Evolutionary conservation across 2,888 invertebrate genomes (phyloP).

Genomic region (Drosophila robusta): DNA sequence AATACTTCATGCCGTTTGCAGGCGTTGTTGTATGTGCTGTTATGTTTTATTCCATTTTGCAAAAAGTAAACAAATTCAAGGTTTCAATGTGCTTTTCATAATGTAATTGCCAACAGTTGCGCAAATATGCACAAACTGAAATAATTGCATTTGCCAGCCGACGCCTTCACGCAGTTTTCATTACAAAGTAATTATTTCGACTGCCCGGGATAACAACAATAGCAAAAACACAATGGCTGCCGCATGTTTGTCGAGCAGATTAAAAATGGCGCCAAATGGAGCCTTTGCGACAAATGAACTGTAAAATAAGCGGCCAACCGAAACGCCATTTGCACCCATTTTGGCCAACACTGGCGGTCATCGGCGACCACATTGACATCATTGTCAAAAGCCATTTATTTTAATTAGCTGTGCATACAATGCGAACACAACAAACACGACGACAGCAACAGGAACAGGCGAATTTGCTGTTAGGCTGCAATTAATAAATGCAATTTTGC

Average conservation of each 20-base stretch:
- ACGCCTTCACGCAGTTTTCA: slow-evolving; percentile 44
- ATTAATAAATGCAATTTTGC: slow-evolving; percentile 67
- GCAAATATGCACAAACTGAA: slow-evolving; percentile 41
- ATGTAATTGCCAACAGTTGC: slow-evolving; percentile 66
- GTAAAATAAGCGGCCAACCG: slow-evolving; percentile 60
- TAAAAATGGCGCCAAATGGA: slow-evolving; percentile 23
- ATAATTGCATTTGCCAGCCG: slow-evolving; percentile 68
- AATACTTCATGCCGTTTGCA: slow-evolving; percentile 3
- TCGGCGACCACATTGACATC: slow-evolving; percentile 55
- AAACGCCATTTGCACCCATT: slow-evolving; percentile 49
- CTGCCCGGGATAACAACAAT: slow-evolving; percentile 21
- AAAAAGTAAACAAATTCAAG: slow-evolving; percentile 40
- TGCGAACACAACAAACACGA: slow-evolving; percentile 4
- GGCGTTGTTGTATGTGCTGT: slow-evolving; percentile 3
- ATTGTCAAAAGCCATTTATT: slow-evolving; percentile 69
- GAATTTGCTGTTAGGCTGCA: slow-evolving; percentile 50
- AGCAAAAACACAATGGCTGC: slow-evolving; percentile 9
- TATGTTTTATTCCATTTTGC: slow-evolving; percentile 1
- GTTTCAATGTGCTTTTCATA: slow-evolving; percentile 61
- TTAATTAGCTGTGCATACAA: slow-evolving; percentile 67
- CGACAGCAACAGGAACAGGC: slow-evolving; percentile 18
- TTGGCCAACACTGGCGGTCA: slow-evolving; percentile 35
- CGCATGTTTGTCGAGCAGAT: slow-evolving; percentile 27
- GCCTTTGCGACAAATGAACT: slow-evolving; percentile 65
- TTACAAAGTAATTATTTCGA: slow-evolving; percentile 73